Conservation (phyloP, 2,888 invertebrate genomes). For the Apamea sordens region DNA sequence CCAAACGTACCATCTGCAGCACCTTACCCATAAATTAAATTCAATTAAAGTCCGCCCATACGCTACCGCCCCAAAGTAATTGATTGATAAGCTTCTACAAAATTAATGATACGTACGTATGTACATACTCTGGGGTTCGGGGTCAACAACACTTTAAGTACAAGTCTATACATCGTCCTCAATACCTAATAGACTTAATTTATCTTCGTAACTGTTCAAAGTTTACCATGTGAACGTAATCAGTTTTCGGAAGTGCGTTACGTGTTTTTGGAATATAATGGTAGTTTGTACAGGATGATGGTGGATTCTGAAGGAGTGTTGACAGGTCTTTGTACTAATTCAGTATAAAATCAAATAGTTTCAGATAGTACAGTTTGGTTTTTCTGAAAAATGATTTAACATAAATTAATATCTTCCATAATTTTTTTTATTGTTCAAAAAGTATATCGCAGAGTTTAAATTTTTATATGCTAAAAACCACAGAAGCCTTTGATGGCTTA, state of each 20-base stretch:
- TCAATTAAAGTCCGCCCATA: conserved; percentile 48
- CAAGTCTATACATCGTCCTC: conserved; percentile 60
- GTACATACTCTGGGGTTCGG: conserved; percentile 28
- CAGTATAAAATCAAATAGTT: no score
- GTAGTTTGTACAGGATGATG: conserved; percentile 39
- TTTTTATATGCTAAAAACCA: no score
- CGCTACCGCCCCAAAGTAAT: conserved; percentile 54
- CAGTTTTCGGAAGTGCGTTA: conserved; percentile 55
- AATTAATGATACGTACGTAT: conserved; percentile 60
- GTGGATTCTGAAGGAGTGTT: background rate
- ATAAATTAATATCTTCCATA: no score
- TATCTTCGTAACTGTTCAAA: conserved; percentile 73
- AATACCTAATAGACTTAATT: conserved; percentile 72
- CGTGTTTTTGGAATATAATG: conserved; percentile 40
- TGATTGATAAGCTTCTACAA: conserved; percentile 65
- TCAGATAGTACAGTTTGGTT: no score
- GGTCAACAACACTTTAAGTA: conserved; percentile 60
- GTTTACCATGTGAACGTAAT: conserved; percentile 59
- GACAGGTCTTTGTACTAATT: background rate
- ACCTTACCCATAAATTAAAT: conserved; percentile 39
- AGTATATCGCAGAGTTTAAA: no score
- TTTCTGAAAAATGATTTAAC: no score
- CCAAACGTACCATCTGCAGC: conserved; percentile 41
- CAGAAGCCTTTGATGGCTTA: no score
- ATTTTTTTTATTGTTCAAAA: no score